Percentiles rank a stretch among this genome's conserved stretches.
Conservation (phyloP, 2,888 invertebrate genomes). For the Beris chalybata region DNA sequence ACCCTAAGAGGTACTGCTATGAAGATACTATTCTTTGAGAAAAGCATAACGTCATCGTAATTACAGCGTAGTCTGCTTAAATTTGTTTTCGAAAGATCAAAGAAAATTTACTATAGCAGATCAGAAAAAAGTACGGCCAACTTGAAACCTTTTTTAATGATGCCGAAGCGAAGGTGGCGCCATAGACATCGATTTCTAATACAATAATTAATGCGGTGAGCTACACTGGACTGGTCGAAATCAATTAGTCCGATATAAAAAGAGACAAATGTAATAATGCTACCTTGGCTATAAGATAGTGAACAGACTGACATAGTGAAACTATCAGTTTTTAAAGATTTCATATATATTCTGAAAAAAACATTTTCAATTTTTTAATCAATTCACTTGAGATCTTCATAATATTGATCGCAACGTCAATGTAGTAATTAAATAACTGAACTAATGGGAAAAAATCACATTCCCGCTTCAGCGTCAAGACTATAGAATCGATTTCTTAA, state of each 20-base stretch:
- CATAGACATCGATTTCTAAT: constrained; percentile 14
- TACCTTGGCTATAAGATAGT: no score
- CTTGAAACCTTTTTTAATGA: constrained; percentile 30
- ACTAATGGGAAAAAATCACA: no score
- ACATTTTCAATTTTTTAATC: no score
- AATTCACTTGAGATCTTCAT: no score
- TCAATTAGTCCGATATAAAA: constrained; percentile 20
- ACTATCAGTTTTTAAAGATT: no score
- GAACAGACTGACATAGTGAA: no score
- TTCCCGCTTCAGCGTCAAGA: no score
- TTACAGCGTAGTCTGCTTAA: constrained; percentile 43
- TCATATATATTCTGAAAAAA: no score
- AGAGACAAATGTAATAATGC: constrained; percentile 13
- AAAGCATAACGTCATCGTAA: constrained; percentile 43
- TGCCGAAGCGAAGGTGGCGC: constrained; percentile 29
- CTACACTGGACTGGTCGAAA: constrained; percentile 7
- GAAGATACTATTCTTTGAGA: constrained; percentile 24
- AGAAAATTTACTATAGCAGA: constrained; percentile 5
- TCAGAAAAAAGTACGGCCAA: constrained; percentile 17
- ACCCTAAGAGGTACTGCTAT: background rate
- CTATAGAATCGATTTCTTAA: no score
- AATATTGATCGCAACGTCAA: no score
- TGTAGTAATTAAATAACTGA: no score
- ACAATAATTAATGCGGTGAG: background rate
- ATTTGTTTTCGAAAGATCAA: constrained; percentile 38